phyloP scores from a whole-genome alignment of 2,113 vertebrate genomes.

The Trematomus loennbergii region DNA sequence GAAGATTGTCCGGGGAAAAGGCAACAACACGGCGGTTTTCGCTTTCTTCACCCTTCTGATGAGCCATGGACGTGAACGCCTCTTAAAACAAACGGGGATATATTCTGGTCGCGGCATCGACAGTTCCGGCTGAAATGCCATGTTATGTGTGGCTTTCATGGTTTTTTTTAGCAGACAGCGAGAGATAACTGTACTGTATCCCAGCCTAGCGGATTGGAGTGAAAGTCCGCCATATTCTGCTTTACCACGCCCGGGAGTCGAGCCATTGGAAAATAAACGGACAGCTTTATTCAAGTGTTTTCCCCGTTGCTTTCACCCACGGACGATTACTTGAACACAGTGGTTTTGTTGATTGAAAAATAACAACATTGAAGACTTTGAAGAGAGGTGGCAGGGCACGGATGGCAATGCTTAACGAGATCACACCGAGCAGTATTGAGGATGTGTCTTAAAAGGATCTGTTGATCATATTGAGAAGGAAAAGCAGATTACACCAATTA shows the following conservation, averaged over 20 bases:
- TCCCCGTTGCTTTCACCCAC: constrained; percentile 11
- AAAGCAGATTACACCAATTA: constrained; percentile 69
- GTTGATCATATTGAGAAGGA: constrained; percentile 76
- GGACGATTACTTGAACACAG: constrained; percentile 32
- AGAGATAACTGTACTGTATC: constrained; percentile 74
- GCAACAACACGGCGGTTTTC: constrained; percentile 14
- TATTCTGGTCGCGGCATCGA: background rate
- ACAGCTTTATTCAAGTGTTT: constrained; percentile 41
- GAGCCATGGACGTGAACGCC: constrained; percentile 21
- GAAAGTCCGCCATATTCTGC: constrained; percentile 87
- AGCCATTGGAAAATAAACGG: constrained; percentile 73
- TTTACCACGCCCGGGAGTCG: constrained; percentile 84
- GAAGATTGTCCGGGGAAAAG: constrained; percentile 54
- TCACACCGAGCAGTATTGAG: constrained; percentile 61
- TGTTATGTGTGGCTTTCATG: constrained; percentile 53
- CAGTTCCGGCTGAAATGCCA: constrained; percentile 12
- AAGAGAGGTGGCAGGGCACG: constrained; percentile 27
- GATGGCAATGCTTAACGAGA: constrained; percentile 62
- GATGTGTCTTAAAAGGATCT: constrained; percentile 75
- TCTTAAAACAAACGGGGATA: background rate
- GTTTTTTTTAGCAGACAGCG: constrained; percentile 48
- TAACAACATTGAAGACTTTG: constrained; percentile 49
- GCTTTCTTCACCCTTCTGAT: background rate
- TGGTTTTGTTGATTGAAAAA: constrained; percentile 23
- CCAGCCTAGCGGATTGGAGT: constrained; percentile 78